Base-by-base conservation (phyloP, 2,888 invertebrate species). In the Mamestra brassicae region DNA sequence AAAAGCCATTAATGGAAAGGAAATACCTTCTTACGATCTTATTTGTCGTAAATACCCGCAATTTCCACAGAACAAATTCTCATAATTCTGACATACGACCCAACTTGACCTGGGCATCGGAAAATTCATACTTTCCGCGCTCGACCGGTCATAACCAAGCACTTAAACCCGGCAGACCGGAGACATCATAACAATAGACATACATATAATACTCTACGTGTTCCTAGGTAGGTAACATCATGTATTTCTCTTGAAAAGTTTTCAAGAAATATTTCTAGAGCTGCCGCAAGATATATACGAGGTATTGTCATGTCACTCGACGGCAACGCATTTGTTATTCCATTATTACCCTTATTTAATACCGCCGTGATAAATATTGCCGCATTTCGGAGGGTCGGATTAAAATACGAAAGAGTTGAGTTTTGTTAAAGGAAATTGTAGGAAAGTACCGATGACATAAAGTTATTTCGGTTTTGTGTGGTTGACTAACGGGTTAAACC, bases 331-430 rank as follows among this genome's bases (percentile, higher is more conserved):
- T 94, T 94, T 92, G 92, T 94, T 93, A 94, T 92, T 90, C 91
- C 90, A 93, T 94, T 94, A 94, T 94, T 91, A 92, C 92, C 92
- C 93, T 93, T 94, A 94, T 94, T 94, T 94, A 94, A 94, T 93
- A 92, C 90, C 85, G 83, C 87, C 78, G 90, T 94, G 93, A 94
- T 93, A 94, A 93, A 94, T 94, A 93, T 88, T 85, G 84, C 86
- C 85, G 83, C 88, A 79, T 85, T 90, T 89, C 87, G 89, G 84
- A 80, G 89, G 88, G 90, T 83, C 79, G 90, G 91, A 93, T 92
- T 93, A 93, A 93, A 93, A 92, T 90, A 87, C 87, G 88, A 84
- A 93, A 92, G 92, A 92, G 92, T 91, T 92, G 90, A 87, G 88
- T 89, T 78, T 89, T 84, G 84, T 81, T 78, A 81, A 81, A 81